phyloP scores from a whole-genome alignment of 2,797 vertebrate genomes.

The Poliocrania exsul region DNA sequence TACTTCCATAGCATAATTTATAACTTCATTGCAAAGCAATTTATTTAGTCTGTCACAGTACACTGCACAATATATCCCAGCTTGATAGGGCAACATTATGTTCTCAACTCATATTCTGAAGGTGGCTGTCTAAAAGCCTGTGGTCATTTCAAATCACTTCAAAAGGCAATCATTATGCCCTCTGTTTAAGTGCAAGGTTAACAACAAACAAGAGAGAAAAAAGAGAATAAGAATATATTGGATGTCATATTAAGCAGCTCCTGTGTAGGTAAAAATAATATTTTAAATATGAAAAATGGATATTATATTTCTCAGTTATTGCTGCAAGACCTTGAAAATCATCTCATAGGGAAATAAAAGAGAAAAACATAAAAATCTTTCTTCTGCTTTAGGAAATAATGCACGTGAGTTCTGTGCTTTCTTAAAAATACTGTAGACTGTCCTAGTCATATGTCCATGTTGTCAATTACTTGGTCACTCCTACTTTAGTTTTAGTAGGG shows the following conservation, averaged over 20 bases:
- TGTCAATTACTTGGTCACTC: background rate
- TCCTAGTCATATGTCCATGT: background rate
- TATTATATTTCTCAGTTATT: background rate
- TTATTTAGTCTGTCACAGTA: background rate
- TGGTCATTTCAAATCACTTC: background rate
- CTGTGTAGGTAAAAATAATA: background rate
- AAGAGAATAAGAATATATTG: fast-evolving
- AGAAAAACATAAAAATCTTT: background rate
- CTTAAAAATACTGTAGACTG: background rate
- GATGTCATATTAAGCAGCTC: background rate
- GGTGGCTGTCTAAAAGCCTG: background rate
- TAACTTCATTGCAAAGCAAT: background rate
- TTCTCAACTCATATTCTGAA: background rate
- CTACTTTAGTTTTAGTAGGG: background rate
- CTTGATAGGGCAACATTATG: background rate
- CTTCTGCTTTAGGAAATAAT: background rate
- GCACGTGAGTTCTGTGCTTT: background rate
- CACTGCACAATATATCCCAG: background rate
- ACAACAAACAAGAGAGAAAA: background rate
- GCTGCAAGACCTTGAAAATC: background rate
- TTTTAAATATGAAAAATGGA: background rate
- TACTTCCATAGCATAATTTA: background rate
- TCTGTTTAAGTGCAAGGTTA: background rate
- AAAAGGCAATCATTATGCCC: background rate
- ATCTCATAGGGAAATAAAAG: background rate